Evolutionary conservation across 2,888 invertebrate species (phyloP), one percentile per base, ranked within the genome.

Genomic region (Sminthurides aquaticus): DNA sequence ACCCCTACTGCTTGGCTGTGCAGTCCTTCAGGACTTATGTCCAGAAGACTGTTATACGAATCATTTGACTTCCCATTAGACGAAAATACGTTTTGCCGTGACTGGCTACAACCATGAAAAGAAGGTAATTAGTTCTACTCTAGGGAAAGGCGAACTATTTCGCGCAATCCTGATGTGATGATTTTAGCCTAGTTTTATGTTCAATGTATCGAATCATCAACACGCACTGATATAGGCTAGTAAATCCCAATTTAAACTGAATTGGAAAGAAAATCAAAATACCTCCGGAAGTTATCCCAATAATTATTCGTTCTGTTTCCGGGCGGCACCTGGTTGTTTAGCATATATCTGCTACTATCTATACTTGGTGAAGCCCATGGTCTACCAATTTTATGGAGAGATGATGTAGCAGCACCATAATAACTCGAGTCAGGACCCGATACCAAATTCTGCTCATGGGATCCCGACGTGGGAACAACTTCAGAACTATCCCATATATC

Each of bases 281-380:
- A 90, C 91, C 91, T 91, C 81, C 91, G 82, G 79, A 93, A 92
- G 80, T 93, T 92, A 78, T 93, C 92, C 91, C 91, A 92, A 79
- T 92, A 93, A 80, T 93, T 93, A 79, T 93, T 93, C 64, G 91
- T 91, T 71, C 92, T 82, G 79, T 90, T 91, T 28, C 92, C 91
- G 43, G 92, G 92, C 49, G 91, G 88, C 62, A 92, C 91, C 81
- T 92, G 91, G 79, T 92, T 92, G 79, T 92, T 92, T 55, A 92
- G 82, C 0, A 62, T 65, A 1, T 26, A 49, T 18, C 34, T n/a
- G 18, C 29, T 56, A 5, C 22, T 22, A 22, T 55, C 62, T 20
- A 62, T 25, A 8, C 59, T 25, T 22, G 60, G 64, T 29, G 64
- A 64, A 1, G 49, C 56, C 64, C 64, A 64, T 1, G 64, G 60